These are phyloP conservation scores for Dinothrombium tinctorium DNA, from an alignment of 1,140 invertebrate genomes.

Conservation along the genomic window DNA sequence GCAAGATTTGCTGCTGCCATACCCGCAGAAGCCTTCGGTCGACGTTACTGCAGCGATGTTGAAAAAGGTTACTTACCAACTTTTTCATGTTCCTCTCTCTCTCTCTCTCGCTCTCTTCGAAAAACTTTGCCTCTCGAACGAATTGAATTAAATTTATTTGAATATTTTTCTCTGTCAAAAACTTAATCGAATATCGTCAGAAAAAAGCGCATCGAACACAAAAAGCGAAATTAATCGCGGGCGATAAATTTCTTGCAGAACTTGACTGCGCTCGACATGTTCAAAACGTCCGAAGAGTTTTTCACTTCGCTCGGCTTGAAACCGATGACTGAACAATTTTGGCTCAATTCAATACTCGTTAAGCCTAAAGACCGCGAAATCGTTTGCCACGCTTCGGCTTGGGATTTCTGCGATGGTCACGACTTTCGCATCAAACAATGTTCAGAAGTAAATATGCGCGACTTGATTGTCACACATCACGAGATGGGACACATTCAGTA, in stretches of 20 bases:
- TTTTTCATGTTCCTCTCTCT: slow-evolving; percentile 21
- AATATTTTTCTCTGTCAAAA: too few species aligned
- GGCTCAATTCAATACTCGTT: slow-evolving; percentile 26
- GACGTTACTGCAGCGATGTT: slow-evolving; percentile 46
- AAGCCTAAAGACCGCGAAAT: slow-evolving; percentile 33
- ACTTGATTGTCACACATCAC: slow-evolving; percentile 56
- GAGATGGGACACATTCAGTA: slow-evolving; percentile 72
- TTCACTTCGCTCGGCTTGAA: slow-evolving; percentile 58
- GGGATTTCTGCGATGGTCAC: slow-evolving; percentile 61
- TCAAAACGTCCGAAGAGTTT: slow-evolving; percentile 56
- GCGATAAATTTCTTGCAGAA: too few species aligned
- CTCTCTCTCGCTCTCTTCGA: neutral
- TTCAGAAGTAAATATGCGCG: slow-evolving; percentile 41
- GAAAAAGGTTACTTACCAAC: slow-evolving; percentile 17
- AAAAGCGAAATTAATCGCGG: too few species aligned
- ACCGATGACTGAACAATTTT: slow-evolving; percentile 41
- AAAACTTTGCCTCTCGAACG: neutral
- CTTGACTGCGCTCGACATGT: slow-evolving; percentile 46
- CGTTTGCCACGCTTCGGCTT: slow-evolving; percentile 69
- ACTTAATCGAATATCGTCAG: too few species aligned
- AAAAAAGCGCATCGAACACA: too few species aligned
- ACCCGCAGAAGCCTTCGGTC: slow-evolving; percentile 39
- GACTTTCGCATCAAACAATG: slow-evolving; percentile 84
- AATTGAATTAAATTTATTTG: too few species aligned
- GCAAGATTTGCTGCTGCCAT: slow-evolving; percentile 43